Evolutionary conservation across 2,113 vertebrate genomes (phyloP).

Genomic region (Patagioenas fasciata): DNA sequence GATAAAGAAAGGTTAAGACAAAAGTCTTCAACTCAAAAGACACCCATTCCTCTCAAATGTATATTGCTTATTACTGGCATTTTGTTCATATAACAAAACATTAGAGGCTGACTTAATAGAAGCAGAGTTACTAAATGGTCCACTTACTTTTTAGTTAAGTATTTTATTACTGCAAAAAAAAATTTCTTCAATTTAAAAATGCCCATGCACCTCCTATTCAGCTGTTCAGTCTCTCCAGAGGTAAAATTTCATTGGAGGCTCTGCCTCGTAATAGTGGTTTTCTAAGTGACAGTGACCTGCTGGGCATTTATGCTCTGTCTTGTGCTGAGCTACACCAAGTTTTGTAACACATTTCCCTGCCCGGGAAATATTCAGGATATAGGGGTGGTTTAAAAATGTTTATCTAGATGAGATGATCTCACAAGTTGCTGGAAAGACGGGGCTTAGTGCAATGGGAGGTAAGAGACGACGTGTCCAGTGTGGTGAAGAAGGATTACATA

Average conservation of each 20-base stretch:
- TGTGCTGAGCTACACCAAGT: neutral
- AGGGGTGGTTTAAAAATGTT: neutral
- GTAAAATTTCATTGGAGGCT: neutral
- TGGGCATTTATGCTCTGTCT: neutral
- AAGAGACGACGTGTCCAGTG: slow-evolving; percentile 16
- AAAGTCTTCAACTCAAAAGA: neutral
- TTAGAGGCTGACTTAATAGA: neutral
- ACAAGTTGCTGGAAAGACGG: neutral
- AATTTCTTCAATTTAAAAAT: neutral
- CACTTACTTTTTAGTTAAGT: neutral
- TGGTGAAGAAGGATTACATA: slow-evolving; percentile 31
- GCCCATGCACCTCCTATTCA: neutral
- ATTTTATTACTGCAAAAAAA: neutral
- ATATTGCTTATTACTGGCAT: neutral
- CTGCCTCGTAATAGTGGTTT: neutral
- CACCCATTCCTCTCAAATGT: neutral
- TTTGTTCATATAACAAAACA: neutral
- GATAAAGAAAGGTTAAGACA: neutral
- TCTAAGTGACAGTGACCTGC: neutral
- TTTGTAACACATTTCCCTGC: neutral
- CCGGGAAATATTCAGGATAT: neutral
- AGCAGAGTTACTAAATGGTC: neutral
- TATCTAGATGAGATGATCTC: neutral
- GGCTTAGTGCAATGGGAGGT: neutral
- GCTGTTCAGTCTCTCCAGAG: neutral